These are phyloP conservation scores for Mechanitis mazaeus DNA, from an alignment of 2,888 invertebrate species.

Conservation along the genomic window DNA sequence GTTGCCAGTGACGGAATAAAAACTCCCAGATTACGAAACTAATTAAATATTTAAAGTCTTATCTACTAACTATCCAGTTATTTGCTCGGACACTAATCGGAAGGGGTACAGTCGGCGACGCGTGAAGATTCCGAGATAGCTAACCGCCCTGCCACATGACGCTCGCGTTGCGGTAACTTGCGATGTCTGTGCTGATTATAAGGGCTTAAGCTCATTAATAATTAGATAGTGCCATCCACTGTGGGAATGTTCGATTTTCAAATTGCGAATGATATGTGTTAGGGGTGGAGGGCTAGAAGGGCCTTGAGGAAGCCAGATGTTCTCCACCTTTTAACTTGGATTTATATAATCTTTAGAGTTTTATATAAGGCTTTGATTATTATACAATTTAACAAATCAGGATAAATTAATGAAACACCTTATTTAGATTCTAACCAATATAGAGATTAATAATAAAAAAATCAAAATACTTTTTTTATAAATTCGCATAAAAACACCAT, in stretches of 20 bases:
- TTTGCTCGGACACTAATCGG: conserved; percentile 32
- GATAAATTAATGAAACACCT: too few species aligned
- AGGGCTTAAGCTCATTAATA: conserved; percentile 20
- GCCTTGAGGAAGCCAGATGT: neutral
- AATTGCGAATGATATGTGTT: neutral
- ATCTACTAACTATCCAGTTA: conserved; percentile 21
- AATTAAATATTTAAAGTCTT: conserved; percentile 19
- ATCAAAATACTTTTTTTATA: too few species aligned
- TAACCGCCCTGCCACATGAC: conserved; percentile 61
- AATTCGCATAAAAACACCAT: too few species aligned
- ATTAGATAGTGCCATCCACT: conserved; percentile 13
- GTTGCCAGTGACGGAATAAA: conserved; percentile 2
- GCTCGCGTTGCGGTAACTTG: conserved; percentile 32
- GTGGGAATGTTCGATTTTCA: conserved; percentile 9
- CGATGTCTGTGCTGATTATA: conserved; percentile 29
- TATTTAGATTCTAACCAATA: too few species aligned
- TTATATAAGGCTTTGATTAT: too few species aligned
- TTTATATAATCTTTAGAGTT: too few species aligned
- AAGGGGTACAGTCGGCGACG: conserved; percentile 41
- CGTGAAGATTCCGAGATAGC: conserved; percentile 67
- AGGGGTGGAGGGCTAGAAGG: neutral
- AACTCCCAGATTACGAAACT: conserved; percentile 19
- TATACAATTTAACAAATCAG: too few species aligned
- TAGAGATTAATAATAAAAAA: too few species aligned
- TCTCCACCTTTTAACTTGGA: neutral